Percentiles rank a stretch among this genome's conserved stretches.
These are phyloP conservation scores for Notothenia coriiceps DNA, from an alignment of 2,113 vertebrate species.

Conservation along the genomic window DNA sequence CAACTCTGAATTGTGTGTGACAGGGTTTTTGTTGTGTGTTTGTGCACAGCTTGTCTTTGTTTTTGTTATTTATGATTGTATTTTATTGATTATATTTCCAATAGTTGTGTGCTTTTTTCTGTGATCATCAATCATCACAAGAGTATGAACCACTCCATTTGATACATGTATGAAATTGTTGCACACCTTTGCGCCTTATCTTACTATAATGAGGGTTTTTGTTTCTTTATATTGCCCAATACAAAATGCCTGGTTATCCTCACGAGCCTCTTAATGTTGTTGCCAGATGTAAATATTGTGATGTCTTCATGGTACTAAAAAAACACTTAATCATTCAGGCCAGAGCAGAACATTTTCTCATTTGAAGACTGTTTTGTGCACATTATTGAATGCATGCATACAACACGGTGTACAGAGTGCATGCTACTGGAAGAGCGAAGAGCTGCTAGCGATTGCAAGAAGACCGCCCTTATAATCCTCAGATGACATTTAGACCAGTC, in stretches of 20 bases:
- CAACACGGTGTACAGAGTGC: slow-evolving; percentile 36
- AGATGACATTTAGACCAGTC: slow-evolving; percentile 26
- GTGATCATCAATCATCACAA: slow-evolving; percentile 32
- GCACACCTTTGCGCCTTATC: slow-evolving; percentile 74
- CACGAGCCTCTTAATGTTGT: slow-evolving; percentile 48
- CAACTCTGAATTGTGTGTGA: slow-evolving; percentile 30
- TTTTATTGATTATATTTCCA: slow-evolving; percentile 53
- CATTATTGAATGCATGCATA: slow-evolving; percentile 57
- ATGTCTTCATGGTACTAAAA: slow-evolving; percentile 55
- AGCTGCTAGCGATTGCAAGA: slow-evolving; percentile 8
- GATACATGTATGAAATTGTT: slow-evolving; percentile 44
- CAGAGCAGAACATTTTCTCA: slow-evolving; percentile 24
- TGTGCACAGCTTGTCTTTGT: slow-evolving; percentile 41
- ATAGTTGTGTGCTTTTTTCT: slow-evolving; percentile 25
- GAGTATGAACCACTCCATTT: slow-evolving; percentile 49
- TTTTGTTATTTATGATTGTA: slow-evolving; percentile 68
- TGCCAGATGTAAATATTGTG: slow-evolving; percentile 61
- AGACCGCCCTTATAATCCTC: slow-evolving; percentile 26
- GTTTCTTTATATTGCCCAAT: slow-evolving; percentile 37
- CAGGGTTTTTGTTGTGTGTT: slow-evolving; percentile 25
- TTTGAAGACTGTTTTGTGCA: slow-evolving; percentile 34
- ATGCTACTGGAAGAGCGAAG: slow-evolving; percentile 34
- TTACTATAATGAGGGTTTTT: slow-evolving; percentile 44
- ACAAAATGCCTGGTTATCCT: slow-evolving; percentile 46
- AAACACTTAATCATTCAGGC: slow-evolving; percentile 7